A percentile compares a stretch with the other conserved stretches of the same genome.
Evolutionary conservation across 1,140 invertebrate genomes (phyloP).

Genomic region (Stratiolaelaps scimitus): DNA sequence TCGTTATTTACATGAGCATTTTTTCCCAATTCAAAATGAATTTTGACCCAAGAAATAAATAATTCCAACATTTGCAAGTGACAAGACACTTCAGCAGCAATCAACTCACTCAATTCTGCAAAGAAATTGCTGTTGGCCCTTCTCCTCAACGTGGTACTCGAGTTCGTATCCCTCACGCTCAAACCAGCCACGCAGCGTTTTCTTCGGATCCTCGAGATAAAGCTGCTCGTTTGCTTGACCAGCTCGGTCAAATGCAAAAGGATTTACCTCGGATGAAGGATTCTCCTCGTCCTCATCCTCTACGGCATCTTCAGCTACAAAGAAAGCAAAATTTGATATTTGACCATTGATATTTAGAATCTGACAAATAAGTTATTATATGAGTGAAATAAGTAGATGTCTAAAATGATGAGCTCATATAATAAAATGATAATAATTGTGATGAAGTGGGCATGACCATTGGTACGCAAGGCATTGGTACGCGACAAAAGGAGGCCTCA

Average conservation of each 20-base stretch:
- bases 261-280: constrained; percentile 52
- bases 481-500: too few relatives aligned
- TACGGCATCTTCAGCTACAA: constrained; percentile 32
- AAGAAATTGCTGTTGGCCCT: constrained; percentile 60
- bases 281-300: constrained; percentile 60
- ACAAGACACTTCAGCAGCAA: background rate
- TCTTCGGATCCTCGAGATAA: constrained; percentile 86
- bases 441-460: too few relatives aligned
- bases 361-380: too few relatives aligned
- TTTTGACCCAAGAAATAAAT: background rate
- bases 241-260: constrained; percentile 50
- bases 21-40: background rate
- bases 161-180: constrained; percentile 80
- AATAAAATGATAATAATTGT: too few relatives aligned
- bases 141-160: constrained; percentile 68
- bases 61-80: constrained; percentile 31
- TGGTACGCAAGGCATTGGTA: too few relatives aligned
- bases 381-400: too few relatives aligned
- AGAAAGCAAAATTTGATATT: background rate
- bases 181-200: constrained; percentile 81
- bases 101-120: constrained; percentile 51
- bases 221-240: constrained; percentile 58
- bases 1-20: too few relatives aligned
- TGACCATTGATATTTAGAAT: too few relatives aligned
- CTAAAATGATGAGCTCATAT: too few relatives aligned